Percentiles rank a stretch among this genome's conserved stretches.
phyloP scores from a whole-genome alignment of 1,140 invertebrate species.

The Chionoecetes opilio region DNA sequence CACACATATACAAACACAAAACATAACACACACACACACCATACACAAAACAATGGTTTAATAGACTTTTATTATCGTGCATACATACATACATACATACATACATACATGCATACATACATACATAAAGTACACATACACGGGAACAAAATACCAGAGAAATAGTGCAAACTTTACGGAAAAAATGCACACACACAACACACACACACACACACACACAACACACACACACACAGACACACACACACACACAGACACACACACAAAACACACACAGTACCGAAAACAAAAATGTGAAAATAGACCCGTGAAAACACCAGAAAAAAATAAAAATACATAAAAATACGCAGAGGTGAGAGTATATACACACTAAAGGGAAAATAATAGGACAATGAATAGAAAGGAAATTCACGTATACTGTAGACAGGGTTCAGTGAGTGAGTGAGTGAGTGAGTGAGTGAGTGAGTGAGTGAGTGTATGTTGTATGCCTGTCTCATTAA shows the following conservation, averaged over 20 bases:
- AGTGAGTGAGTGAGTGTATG: no score
- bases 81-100: background rate
- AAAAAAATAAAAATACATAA: background rate
- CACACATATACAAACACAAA: background rate
- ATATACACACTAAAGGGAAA: background rate
- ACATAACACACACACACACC: background rate
- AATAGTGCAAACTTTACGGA: background rate
- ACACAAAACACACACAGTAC: background rate
- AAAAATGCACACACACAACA: background rate
- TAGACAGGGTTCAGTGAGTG: background rate
- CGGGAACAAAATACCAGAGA: background rate
- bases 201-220: slow-evolving; percentile 28
- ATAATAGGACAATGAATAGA: background rate
- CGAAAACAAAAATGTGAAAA: background rate
- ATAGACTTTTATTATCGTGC: no score
- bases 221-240: background rate
- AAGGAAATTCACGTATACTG: background rate
- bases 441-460: background rate
- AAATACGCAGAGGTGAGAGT: background rate
- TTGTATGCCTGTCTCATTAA: background rate
- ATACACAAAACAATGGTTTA: no score
- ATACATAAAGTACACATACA: background rate
- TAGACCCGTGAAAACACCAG: background rate
- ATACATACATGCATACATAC: background rate
- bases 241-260: background rate